A percentile compares a stretch with the other conserved stretches of the same genome.
These are phyloP conservation scores for Elephas maximus DNA, from an alignment of 2,113 vertebrate genomes.

Conservation along the genomic window DNA sequence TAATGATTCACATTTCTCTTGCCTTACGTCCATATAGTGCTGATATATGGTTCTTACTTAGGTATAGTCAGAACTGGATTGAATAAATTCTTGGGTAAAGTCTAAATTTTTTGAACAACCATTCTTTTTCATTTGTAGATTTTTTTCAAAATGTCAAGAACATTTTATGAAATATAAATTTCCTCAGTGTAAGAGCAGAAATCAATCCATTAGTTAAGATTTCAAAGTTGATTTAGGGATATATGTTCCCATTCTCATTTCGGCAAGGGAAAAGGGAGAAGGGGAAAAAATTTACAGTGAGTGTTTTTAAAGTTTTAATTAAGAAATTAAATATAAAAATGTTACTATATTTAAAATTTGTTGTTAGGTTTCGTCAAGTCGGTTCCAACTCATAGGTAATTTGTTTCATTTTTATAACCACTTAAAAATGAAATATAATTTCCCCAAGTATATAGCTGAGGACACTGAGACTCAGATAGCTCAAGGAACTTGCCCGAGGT, in stretches of 20 bases:
- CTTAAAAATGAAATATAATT: neutral
- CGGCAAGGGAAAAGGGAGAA: neutral
- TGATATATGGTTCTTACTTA: neutral
- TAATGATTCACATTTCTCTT: neutral
- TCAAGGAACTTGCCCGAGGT: neutral
- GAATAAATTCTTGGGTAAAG: neutral
- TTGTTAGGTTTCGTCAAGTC: too few species aligned
- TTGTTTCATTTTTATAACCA: neutral
- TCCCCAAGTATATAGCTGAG: neutral
- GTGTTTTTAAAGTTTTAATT: neutral
- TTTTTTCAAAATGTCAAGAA: neutral
- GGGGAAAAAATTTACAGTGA: neutral
- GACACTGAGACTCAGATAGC: neutral
- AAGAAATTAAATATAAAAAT: conserved; percentile 38
- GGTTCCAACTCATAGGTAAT: neutral
- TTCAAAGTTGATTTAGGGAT: neutral
- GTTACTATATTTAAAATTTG: neutral
- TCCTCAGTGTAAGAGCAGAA: neutral
- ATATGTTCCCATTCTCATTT: neutral
- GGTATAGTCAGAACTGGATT: neutral
- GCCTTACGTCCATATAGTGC: neutral
- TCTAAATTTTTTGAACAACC: neutral
- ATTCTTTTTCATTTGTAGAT: neutral
- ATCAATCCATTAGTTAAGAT: neutral
- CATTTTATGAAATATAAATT: neutral